Percentiles rank a stretch among this genome's conserved stretches.
Conservation (phyloP, 2,888 invertebrate species). For the Stomorhina lunata region DNA sequence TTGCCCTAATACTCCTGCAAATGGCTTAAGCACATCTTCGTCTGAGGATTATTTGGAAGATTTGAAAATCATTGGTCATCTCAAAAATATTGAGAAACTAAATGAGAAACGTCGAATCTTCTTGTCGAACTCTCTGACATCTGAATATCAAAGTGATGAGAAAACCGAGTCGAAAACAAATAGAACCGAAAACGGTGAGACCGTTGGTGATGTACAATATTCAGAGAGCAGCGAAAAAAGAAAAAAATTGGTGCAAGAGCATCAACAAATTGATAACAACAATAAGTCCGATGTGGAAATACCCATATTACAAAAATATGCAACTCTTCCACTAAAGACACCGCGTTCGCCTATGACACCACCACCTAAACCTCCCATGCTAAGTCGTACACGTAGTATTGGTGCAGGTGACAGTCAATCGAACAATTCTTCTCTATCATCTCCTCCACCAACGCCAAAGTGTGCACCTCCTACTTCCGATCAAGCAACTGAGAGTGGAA, state of each 20-base stretch:
- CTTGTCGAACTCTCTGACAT: conserved; percentile 70
- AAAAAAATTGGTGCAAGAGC: conserved; percentile 48
- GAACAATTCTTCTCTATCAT: conserved; percentile 22
- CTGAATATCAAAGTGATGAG: conserved; percentile 67
- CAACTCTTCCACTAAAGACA: conserved; percentile 54
- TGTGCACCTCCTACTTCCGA: conserved; percentile 15
- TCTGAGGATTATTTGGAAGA: conserved; percentile 62
- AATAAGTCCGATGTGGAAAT: conserved; percentile 5
- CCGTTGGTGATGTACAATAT: conserved; percentile 31
- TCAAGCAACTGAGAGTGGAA: background rate
- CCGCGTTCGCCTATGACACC: conserved; percentile 72
- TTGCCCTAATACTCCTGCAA: conserved; percentile 19
- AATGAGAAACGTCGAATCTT: conserved; percentile 75
- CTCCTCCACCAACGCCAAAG: conserved; percentile 37
- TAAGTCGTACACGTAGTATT: conserved; percentile 74
- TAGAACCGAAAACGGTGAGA: conserved; percentile 26
- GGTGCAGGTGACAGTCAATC: conserved; percentile 71
- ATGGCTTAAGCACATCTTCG: conserved; percentile 53
- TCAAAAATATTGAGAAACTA: conserved; percentile 73
- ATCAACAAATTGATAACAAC: conserved; percentile 54
- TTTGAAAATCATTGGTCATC: conserved; percentile 72
- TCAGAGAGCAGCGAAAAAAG: conserved; percentile 38
- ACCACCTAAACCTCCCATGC: conserved; percentile 76
- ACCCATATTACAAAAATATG: conserved; percentile 50
- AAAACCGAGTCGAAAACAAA: conserved; percentile 53